Conservation (phyloP, 2,797 vertebrate genomes). For the Trachops cirrhosus region DNA sequence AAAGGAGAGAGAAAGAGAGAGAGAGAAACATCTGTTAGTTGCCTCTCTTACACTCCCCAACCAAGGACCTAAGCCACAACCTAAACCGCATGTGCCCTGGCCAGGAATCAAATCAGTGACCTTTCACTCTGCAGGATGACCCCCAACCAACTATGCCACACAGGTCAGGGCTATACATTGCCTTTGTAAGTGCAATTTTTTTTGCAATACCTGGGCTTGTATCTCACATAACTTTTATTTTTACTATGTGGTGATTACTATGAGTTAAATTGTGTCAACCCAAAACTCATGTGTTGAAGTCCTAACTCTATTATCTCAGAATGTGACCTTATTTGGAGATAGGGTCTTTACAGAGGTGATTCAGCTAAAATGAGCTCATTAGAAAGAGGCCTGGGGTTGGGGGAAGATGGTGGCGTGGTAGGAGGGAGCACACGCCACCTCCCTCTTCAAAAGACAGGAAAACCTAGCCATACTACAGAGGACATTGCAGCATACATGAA, state of each 20-base stretch:
- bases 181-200: not conserved
- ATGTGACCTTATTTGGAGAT: not conserved
- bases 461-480: too few species aligned
- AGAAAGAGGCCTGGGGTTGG: not conserved
- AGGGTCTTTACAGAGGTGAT: not conserved
- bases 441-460: too few species aligned
- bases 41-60: not conserved
- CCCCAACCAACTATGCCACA: not conserved
- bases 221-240: not conserved
- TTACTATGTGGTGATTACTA: not conserved
- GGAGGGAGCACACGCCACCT: too few species aligned
- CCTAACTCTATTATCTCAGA: not conserved
- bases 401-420: too few species aligned
- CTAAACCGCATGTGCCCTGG: not conserved
- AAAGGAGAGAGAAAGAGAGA: not conserved
- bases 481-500: too few species aligned
- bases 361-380: not conserved
- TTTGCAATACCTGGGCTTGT: not conserved
- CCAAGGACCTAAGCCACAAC: not conserved
- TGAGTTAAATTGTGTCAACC: not conserved
- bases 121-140: not conserved
- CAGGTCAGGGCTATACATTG: not conserved
- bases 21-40: not conserved
- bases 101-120: not conserved
- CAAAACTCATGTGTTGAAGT: not conserved